Evolutionary conservation across 2,888 invertebrate genomes (phyloP).

Genomic region (Mythimna impura): DNA sequence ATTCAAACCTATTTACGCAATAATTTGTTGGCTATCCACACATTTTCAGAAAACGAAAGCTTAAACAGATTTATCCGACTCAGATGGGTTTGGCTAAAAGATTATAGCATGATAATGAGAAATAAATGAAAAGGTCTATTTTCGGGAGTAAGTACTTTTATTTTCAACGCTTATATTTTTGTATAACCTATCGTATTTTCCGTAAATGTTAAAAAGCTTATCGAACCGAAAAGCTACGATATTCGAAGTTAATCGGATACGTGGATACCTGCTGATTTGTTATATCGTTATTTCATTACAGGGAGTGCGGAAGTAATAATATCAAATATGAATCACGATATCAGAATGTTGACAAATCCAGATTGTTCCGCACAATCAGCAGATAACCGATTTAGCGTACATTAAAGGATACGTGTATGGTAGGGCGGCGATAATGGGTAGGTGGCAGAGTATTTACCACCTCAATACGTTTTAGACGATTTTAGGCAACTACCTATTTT

Average conservation of each 20-base stretch:
- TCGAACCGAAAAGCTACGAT: background rate
- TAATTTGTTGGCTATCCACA: constrained; percentile 52
- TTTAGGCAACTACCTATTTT: constrained; percentile 6
- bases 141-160: constrained; percentile 17
- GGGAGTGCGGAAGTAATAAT: constrained; percentile 16
- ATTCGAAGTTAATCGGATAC: constrained; percentile 6
- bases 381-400: constrained; percentile 38
- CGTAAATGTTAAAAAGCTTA: constrained; percentile 22
- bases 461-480: constrained; percentile 9
- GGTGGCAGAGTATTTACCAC: constrained; percentile 1
- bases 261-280: constrained; percentile 10
- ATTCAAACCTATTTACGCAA: constrained; percentile 52
- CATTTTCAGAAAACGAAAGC: constrained; percentile 52
- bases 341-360: constrained; percentile 9
- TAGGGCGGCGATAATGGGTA: background rate
- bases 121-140: constrained; percentile 47
- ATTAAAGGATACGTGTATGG: constrained; percentile 25
- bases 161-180: constrained; percentile 40
- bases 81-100: constrained; percentile 50
- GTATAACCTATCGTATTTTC: constrained; percentile 10
- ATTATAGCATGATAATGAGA: constrained; percentile 45
- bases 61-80: constrained; percentile 50
- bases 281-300: constrained; percentile 1
- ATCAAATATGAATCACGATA: constrained; percentile 33
- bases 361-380: constrained; percentile 37